phyloP scores from a whole-genome alignment of 2,113 vertebrate genomes.

The Rynchops niger region DNA sequence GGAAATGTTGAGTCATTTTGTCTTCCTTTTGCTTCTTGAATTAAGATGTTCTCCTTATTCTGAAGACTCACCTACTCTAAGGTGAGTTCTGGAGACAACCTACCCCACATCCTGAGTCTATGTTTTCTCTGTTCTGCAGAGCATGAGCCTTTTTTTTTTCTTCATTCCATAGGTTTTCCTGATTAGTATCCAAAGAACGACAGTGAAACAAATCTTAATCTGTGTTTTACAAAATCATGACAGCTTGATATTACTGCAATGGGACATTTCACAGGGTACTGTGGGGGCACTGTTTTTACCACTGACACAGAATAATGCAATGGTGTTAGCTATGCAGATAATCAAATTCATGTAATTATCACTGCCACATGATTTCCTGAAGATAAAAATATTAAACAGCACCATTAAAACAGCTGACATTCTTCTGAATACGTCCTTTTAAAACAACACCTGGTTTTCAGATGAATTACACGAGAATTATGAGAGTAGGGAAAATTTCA shows the following conservation, averaged over 20 bases:
- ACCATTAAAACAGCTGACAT: neutral
- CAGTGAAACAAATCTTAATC: neutral
- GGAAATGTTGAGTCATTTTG: neutral
- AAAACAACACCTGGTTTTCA: neutral
- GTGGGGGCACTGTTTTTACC: neutral
- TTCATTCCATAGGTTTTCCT: neutral
- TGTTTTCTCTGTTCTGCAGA: neutral
- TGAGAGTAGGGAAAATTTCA: neutral
- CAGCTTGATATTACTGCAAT: neutral
- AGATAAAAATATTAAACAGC: neutral
- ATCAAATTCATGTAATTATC: neutral
- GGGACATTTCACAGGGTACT: neutral
- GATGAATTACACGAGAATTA: neutral
- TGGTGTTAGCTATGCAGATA: neutral
- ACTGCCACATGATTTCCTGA: neutral
- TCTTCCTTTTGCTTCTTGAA: neutral
- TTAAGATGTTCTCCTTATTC: neutral
- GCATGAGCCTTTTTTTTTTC: fast-evolving
- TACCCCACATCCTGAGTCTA: neutral
- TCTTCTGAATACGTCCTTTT: neutral
- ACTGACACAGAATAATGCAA: neutral
- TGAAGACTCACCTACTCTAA: neutral
- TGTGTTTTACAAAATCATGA: neutral
- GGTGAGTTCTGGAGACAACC: neutral
- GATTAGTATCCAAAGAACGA: neutral